Evolutionary conservation across 2,888 invertebrate genomes (phyloP).

Genomic region (Torymus auratus): DNA sequence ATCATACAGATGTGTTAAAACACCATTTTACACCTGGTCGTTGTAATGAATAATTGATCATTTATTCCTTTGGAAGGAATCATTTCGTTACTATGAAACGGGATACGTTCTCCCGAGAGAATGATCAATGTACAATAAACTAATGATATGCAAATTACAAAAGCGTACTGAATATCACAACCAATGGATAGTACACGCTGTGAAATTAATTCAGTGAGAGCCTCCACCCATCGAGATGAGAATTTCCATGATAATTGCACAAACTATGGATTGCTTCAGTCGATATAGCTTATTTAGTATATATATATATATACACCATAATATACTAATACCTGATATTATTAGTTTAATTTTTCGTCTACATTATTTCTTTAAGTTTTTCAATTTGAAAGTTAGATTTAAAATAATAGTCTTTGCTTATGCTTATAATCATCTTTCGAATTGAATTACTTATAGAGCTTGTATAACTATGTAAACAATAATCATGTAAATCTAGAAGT

Average conservation of each 20-base stretch:
- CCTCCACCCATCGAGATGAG: neutral
- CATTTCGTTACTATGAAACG: neutral
- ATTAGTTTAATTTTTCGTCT: too few relatives aligned
- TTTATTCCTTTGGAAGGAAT: constrained; percentile 3
- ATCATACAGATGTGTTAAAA: neutral
- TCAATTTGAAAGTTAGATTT: too few relatives aligned
- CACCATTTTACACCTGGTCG: neutral
- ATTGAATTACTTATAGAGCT: constrained; percentile 21
- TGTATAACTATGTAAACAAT: constrained; percentile 12
- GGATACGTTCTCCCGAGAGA: neutral
- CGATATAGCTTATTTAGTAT: neutral
- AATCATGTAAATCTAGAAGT: neutral
- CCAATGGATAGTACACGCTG: constrained; percentile 43
- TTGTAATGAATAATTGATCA: constrained; percentile 4
- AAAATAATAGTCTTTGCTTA: too few relatives aligned
- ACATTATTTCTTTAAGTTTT: too few relatives aligned
- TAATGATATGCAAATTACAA: constrained; percentile 64
- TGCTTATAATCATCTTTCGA: neutral
- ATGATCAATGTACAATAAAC: constrained; percentile 61
- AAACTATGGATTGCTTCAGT: constrained; percentile 9
- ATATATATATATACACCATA: too few relatives aligned
- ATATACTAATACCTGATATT: too few relatives aligned
- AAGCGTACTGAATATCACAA: constrained; percentile 62
- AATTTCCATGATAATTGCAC: constrained; percentile 45
- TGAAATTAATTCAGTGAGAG: constrained; percentile 34